A percentile compares a stretch with the other conserved stretches of the same genome.
Evolutionary conservation across 2,797 vertebrate genomes (phyloP).

Genomic region (Ctenopoma multispine): DNA sequence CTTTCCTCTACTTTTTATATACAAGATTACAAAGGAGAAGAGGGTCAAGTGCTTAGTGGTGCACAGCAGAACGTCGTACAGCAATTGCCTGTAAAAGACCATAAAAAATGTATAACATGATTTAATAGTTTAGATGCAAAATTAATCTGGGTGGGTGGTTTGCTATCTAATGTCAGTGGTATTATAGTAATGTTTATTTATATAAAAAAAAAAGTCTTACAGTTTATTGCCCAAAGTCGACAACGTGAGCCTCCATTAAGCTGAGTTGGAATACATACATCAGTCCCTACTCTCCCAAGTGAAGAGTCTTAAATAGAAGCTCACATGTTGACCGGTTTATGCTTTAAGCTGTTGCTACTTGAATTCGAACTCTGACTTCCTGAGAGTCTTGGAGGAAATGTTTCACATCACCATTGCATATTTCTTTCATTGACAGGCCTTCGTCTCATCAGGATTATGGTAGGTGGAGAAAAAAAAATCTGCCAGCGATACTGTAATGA

Average conservation of each 20-base stretch:
- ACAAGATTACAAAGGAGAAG: constrained; percentile 5
- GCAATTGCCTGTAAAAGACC: background rate
- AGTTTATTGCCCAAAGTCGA: constrained; percentile 40
- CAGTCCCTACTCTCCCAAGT: constrained; percentile 21
- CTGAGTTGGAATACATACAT: constrained; percentile 26
- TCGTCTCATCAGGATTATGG: background rate
- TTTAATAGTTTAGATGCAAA: constrained; percentile 32
- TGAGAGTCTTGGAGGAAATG: constrained; percentile 26
- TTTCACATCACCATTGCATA: constrained; percentile 20
- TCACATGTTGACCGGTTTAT: constrained; percentile 35
- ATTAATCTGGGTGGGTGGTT: constrained; percentile 1
- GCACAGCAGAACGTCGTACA: constrained; percentile 14
- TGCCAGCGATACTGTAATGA: background rate
- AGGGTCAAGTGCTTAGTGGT: constrained; percentile 18
- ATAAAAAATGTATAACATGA: constrained; percentile 15
- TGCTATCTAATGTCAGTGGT: background rate
- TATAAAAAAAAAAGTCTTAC: constrained; percentile 21
- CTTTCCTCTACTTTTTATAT: constrained; percentile 21
- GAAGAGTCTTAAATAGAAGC: constrained; percentile 27
- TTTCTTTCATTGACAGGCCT: background rate
- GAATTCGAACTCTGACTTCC: constrained; percentile 38
- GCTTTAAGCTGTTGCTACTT: constrained; percentile 29
- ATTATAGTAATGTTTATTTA: constrained; percentile 7
- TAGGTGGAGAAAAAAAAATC: background rate
- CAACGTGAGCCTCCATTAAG: constrained; percentile 25